Evolutionary conservation across 2,113 vertebrate genomes (phyloP), one percentile per base, ranked within the genome.

Genomic region (Lagopus muta): DNA sequence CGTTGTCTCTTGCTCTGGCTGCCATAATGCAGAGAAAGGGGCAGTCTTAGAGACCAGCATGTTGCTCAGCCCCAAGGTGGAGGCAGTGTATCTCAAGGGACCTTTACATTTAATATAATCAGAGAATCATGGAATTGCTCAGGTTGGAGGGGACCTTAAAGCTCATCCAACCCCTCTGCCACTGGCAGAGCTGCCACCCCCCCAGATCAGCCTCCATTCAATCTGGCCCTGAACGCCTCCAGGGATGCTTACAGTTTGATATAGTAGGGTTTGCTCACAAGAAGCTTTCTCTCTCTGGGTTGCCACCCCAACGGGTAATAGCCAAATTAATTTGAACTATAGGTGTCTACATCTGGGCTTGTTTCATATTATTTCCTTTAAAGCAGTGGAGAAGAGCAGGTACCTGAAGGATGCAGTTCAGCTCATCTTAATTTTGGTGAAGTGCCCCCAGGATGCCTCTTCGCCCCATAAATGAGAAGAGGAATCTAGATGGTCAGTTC

Each of bases 1-100:
- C 42, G 55, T 80, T 73, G 91, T 74, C 73, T 40, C 17, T 45
- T 86, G 36, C 42, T 71, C 71, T 71, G 71, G 62, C 13, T 72
- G 28, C 65, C 80, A 11, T 36, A 80, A 66, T 65, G 45, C 54
- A 82, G 27, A 42, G 18, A 70, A 86, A 36, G 32, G 45, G 34
- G 54, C 0, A 5, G 38, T 27, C 42, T 64, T 67, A 47, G 52
- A 48, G n/a, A 13, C 4, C 2, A 1, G 13, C 8, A 32, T 20
- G 30, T 84, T 87, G 52, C 52, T 90, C 73, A 71, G 82, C 19
- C 40, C 64, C 30, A 40, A 43, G 70, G 45, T 20, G 5, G 2
- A 89, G 62, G 57, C 54, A 50, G 45, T 2, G 1, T 3, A 28
- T 65, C 58, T 84, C 0, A 1, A 91, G 60, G 47, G 50, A 27